These are phyloP conservation scores for Apolygus lucorum DNA, from an alignment of 1,140 invertebrate species.

Conservation along the genomic window DNA sequence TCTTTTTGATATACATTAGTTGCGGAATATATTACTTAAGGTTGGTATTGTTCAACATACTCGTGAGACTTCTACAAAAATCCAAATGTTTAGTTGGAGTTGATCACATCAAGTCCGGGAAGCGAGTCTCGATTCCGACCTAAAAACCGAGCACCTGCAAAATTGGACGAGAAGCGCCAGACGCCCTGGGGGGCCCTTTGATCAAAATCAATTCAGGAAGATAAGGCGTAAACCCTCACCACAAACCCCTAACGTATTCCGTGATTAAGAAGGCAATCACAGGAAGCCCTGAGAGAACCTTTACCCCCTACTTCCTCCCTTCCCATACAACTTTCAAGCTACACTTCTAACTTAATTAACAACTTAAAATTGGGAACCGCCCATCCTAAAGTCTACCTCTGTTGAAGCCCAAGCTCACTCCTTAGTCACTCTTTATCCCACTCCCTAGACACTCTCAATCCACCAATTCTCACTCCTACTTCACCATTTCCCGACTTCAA, in stretches of 20 bases:
- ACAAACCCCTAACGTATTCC: background rate
- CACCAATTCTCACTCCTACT: too few relatives aligned
- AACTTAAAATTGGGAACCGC: slow-evolving; percentile 10
- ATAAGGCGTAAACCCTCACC: background rate
- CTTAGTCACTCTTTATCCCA: background rate
- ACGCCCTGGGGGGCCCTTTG: background rate
- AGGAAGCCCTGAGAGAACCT: background rate
- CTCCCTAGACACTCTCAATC: too few relatives aligned
- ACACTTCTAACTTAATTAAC: slow-evolving; percentile 9
- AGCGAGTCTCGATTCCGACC: too few relatives aligned
- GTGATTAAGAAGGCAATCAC: slow-evolving; percentile 6
- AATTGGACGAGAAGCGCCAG: too few relatives aligned
- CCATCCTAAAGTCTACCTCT: background rate
- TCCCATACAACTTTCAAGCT: background rate
- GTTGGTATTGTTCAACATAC: too few relatives aligned
- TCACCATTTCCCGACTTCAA: too few relatives aligned
- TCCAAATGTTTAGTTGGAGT: too few relatives aligned
- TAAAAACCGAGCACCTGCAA: too few relatives aligned
- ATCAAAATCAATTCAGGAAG: background rate
- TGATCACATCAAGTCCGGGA: too few relatives aligned
- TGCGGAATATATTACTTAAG: too few relatives aligned
- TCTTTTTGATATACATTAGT: too few relatives aligned
- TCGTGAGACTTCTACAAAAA: too few relatives aligned
- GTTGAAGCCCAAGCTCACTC: background rate
- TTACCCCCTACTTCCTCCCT: background rate